Evolutionary conservation across 2,888 invertebrate species (phyloP).

Genomic region (Drosophila affinis): DNA sequence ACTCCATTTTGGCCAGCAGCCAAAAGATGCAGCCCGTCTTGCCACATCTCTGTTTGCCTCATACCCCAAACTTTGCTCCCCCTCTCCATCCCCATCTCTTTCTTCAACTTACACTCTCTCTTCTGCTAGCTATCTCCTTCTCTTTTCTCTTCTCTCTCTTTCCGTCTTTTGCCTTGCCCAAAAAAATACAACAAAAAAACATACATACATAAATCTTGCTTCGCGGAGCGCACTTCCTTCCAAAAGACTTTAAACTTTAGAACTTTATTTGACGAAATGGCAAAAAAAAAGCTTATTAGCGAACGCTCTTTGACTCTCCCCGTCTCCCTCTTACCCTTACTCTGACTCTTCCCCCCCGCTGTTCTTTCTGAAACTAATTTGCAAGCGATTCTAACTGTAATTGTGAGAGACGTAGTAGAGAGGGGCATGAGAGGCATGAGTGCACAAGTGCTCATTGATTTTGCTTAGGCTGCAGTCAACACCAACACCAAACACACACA

Average conservation of each 20-base stretch:
- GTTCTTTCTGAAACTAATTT: slow-evolving; percentile 41
- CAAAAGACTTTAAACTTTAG: slow-evolving; percentile 41
- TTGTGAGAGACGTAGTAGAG: slow-evolving; percentile 50
- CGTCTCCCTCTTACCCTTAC: slow-evolving; percentile 4
- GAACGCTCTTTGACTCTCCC: slow-evolving; percentile 2
- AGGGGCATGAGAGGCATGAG: slow-evolving; percentile 9
- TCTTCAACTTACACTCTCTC: not conserved
- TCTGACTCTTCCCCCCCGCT: slow-evolving; percentile 13
- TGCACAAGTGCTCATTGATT: slow-evolving; percentile 68
- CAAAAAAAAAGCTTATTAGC: slow-evolving; percentile 41
- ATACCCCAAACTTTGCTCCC: not conserved
- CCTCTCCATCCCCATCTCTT: not conserved
- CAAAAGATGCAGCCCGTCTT: slow-evolving; percentile 52
- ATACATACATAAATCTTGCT: slow-evolving; percentile 33
- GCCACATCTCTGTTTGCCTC: slow-evolving; percentile 3
- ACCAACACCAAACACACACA: slow-evolving; percentile 42
- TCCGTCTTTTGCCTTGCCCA: slow-evolving; percentile 15
- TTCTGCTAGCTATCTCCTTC: not conserved
- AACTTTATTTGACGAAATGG: slow-evolving; percentile 58
- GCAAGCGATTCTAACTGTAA: slow-evolving; percentile 52
- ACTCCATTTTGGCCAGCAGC: slow-evolving; percentile 58
- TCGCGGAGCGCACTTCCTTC: slow-evolving; percentile 46
- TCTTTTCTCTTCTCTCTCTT: slow-evolving; percentile 9
- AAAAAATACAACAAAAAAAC: slow-evolving; percentile 19
- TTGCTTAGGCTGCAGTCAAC: slow-evolving; percentile 56